Percentiles rank a stretch among this genome's conserved stretches.
Evolutionary conservation across 2,113 vertebrate species (phyloP).

Genomic region (Emberiza fucata): DNA sequence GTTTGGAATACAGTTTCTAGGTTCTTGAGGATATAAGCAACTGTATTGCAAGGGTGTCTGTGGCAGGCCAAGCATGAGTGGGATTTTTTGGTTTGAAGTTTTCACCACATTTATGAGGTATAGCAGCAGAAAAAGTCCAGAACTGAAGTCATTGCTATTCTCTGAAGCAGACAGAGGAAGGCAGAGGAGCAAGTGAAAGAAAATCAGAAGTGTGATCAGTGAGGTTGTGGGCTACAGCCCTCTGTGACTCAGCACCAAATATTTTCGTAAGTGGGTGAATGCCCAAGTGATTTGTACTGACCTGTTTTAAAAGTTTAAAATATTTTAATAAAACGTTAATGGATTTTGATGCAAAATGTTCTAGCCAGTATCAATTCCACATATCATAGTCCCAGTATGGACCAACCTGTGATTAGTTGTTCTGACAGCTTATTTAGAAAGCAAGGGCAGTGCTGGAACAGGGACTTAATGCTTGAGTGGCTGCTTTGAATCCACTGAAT

Average conservation of each 20-base stretch:
- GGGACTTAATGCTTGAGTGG: neutral
- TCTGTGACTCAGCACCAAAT: slow-evolving; percentile 17
- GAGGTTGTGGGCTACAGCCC: neutral
- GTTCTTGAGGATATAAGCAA: neutral
- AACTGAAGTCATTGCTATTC: neutral
- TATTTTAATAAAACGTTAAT: slow-evolving; percentile 18
- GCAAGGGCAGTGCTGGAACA: neutral
- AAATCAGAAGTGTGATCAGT: neutral
- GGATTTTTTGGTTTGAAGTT: neutral
- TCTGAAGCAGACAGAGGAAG: neutral
- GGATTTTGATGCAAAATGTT: slow-evolving; percentile 7
- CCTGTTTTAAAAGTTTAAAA: slow-evolving; percentile 27
- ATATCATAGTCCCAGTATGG: neutral
- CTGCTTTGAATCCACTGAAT: neutral
- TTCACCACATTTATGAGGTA: neutral
- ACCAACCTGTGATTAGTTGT: neutral
- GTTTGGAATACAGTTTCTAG: neutral
- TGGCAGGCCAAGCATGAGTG: neutral
- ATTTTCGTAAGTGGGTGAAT: slow-evolving; percentile 53
- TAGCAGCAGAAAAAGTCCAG: neutral
- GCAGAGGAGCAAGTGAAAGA: neutral
- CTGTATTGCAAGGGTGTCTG: neutral
- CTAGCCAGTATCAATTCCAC: neutral
- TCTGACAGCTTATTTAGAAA: neutral
- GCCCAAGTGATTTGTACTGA: slow-evolving; percentile 57